Percentiles rank a stretch among this genome's conserved stretches.
Evolutionary conservation across 1,140 invertebrate genomes (phyloP).

Genomic region (Lepidurus couesii): DNA sequence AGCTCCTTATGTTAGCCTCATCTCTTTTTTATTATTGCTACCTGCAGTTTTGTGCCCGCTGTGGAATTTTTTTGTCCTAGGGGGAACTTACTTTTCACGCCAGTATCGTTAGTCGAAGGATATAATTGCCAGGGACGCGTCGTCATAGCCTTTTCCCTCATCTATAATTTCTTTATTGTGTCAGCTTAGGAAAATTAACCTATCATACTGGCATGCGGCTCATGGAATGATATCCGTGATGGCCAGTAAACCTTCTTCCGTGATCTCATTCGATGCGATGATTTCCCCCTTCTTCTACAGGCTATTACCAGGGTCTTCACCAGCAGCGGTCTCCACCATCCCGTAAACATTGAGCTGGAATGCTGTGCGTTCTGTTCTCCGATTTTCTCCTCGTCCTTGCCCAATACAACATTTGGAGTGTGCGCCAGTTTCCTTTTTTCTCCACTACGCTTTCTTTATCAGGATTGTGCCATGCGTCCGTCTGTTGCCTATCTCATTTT

Average conservation of each 20-base stretch:
- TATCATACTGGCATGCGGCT: no score
- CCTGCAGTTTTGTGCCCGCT: no score
- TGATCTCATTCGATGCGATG: neutral
- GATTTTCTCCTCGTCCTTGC: neutral
- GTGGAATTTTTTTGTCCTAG: no score
- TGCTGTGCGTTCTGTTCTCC: neutral
- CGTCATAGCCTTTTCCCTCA: neutral
- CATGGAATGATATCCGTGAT: no score
- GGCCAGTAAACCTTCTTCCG: no score
- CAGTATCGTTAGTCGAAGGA: no score
- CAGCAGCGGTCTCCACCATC: conserved; percentile 1
- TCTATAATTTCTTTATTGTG: neutral
- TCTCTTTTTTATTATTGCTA: no score
- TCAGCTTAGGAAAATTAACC: neutral
- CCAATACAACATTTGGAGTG: neutral
- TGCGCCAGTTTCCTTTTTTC: neutral
- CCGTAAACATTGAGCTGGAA: neutral
- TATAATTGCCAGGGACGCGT: neutral
- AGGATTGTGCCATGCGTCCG: neutral
- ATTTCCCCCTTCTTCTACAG: neutral
- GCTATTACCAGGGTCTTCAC: conserved; percentile 27
- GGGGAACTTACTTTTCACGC: no score
- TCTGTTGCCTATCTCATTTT: neutral
- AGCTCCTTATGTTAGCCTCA: no score
- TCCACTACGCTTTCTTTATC: conserved; percentile 1